These are phyloP conservation scores for Caenorhabditis sinica DNA, from an alignment of 2,888 invertebrate genomes.

Conservation along the genomic window DNA sequence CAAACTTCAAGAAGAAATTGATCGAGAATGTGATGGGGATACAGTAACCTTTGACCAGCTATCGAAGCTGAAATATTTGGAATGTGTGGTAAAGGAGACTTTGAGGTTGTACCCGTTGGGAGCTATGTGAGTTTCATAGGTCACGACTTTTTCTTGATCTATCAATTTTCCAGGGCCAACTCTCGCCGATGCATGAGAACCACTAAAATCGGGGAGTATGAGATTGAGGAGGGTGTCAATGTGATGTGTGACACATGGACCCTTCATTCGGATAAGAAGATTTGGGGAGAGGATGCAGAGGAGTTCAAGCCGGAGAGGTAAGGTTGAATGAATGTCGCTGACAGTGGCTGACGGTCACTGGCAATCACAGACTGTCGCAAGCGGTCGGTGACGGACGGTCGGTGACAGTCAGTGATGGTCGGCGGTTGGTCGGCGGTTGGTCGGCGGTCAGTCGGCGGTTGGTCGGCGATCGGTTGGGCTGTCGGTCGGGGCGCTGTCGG, in stretches of 20 bases:
- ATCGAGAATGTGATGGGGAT: slow-evolving; percentile 65
- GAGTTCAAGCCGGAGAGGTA: slow-evolving; percentile 67
- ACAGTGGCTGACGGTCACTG: too few species aligned
- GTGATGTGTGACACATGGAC: slow-evolving; percentile 63
- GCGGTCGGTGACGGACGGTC: too few species aligned
- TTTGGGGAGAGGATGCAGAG: slow-evolving; percentile 73
- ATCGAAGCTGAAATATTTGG: slow-evolving; percentile 66
- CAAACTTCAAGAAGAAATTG: slow-evolving; percentile 73
- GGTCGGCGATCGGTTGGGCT: too few species aligned
- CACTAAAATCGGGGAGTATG: slow-evolving; percentile 73
- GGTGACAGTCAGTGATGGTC: too few species aligned
- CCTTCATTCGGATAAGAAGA: slow-evolving; percentile 30
- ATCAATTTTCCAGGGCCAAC: slow-evolving; percentile 28
- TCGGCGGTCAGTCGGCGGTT: too few species aligned
- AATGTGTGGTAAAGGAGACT: slow-evolving; percentile 42
- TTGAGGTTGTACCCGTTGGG: slow-evolving; percentile 59
- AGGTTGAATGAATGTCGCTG: not conserved
- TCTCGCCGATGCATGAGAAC: slow-evolving; percentile 48
- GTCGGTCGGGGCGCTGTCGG: too few species aligned
- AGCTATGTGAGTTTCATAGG: slow-evolving; percentile 60
- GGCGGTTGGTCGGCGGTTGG: too few species aligned
- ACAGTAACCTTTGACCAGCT: slow-evolving; percentile 46
- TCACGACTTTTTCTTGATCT: not conserved
- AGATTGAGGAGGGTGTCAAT: slow-evolving; percentile 61
- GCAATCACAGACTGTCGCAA: too few species aligned